Percentiles rank a stretch among this genome's conserved stretches.
phyloP scores from a whole-genome alignment of 2,888 invertebrate genomes.

The Drosophila robusta region DNA sequence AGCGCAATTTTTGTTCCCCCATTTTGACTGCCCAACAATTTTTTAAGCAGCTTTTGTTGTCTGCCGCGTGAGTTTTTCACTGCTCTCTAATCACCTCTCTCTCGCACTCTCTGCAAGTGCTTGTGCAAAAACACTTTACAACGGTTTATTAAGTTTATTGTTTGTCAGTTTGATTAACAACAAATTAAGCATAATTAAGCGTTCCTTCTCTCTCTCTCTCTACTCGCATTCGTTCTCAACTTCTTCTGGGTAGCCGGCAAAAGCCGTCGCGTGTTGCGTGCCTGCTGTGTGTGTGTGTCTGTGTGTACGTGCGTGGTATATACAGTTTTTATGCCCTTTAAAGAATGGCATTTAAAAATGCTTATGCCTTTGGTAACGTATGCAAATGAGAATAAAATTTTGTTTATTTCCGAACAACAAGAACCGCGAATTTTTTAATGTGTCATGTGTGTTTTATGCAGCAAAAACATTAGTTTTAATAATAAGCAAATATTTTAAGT shows the following conservation, averaged over 20 bases:
- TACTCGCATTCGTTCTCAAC: constrained; percentile 29
- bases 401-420: neutral
- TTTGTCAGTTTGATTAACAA: constrained; percentile 72
- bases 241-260: constrained; percentile 61
- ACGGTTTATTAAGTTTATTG: constrained; percentile 57
- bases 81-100: constrained; percentile 17
- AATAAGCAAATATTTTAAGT: too few species aligned
- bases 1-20: constrained; percentile 49
- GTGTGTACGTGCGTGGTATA: constrained; percentile 48
- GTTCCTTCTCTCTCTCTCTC: constrained; percentile 35
- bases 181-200: constrained; percentile 74
- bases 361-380: constrained; percentile 21
- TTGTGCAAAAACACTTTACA: constrained; percentile 39
- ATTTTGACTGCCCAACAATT: constrained; percentile 46
- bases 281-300: constrained; percentile 23
- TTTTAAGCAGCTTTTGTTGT: constrained; percentile 53
- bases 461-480: neutral
- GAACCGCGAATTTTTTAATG: neutral
- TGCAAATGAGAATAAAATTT: neutral
- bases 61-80: constrained; percentile 47
- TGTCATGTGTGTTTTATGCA: too few species aligned
- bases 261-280: constrained; percentile 71
- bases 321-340: constrained; percentile 69
- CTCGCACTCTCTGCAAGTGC: constrained; percentile 9
- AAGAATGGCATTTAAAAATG: constrained; percentile 8